Percentiles rank a stretch among this genome's conserved stretches.
Evolutionary conservation across 2,113 vertebrate species (phyloP).

Genomic region (Actenoides lindsayi): DNA sequence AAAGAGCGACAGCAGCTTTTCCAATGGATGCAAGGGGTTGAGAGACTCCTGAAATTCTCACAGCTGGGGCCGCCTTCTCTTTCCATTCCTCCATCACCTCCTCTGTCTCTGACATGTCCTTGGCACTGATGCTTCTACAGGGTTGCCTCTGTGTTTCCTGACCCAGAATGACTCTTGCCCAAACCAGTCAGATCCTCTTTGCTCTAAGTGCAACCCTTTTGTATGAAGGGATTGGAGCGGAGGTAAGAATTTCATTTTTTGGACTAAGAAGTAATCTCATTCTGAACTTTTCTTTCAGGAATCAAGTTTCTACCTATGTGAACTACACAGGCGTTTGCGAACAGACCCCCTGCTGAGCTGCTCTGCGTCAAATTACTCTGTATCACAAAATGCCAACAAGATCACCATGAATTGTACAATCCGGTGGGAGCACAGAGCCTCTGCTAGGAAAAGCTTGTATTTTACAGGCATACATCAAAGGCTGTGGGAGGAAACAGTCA

Average conservation of each 20-base stretch:
- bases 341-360: not conserved
- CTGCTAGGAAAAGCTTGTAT: not conserved
- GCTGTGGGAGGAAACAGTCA: not conserved
- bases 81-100: not conserved
- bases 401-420: not conserved
- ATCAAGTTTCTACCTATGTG: not conserved
- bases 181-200: not conserved
- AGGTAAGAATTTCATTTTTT: not conserved
- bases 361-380: not conserved
- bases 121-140: not conserved
- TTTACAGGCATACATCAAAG: not conserved
- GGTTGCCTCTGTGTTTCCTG: not conserved
- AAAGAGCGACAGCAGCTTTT: not conserved
- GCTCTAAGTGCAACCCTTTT: not conserved
- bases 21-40: not conserved
- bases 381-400: not conserved
- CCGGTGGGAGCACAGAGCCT: not conserved
- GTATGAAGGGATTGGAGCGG: not conserved
- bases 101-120: not conserved
- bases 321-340: not conserved
- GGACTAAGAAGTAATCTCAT: not conserved
- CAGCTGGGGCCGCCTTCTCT: not conserved
- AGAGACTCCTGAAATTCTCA: not conserved
- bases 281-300: not conserved
- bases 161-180: not conserved